A percentile compares a stretch with the other conserved stretches of the same genome.
Evolutionary conservation across 2,888 invertebrate genomes (phyloP).

Genomic region (Crioceris asparagi): DNA sequence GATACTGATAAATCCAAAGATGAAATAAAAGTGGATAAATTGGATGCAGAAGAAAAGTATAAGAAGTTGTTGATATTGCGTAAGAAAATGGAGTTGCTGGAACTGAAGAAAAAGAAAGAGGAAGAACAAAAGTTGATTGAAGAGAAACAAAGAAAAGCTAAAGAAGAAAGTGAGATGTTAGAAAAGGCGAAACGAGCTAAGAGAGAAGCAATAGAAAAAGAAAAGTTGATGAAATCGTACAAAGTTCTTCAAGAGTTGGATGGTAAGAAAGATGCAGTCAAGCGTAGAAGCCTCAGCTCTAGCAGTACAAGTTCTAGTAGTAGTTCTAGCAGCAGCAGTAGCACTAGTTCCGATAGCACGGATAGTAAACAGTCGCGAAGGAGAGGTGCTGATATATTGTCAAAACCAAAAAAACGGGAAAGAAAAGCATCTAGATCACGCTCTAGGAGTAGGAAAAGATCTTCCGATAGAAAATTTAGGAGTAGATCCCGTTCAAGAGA

Average conservation of each 20-base stretch:
- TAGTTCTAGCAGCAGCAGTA: constrained; percentile 17
- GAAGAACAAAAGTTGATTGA: constrained; percentile 34
- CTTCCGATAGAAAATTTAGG: too few relatives aligned
- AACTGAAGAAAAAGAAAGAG: constrained; percentile 45
- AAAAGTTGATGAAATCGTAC: constrained; percentile 36
- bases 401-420: too few relatives aligned
- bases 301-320: constrained; percentile 27
- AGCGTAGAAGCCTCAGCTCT: constrained; percentile 19
- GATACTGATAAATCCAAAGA: constrained; percentile 15
- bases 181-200: constrained; percentile 37
- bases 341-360: too few relatives aligned
- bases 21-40: constrained; percentile 23
- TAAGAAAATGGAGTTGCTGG: constrained; percentile 50
- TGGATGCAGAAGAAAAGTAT: constrained; percentile 31
- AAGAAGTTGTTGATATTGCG: constrained; percentile 42
- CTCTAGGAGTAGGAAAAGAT: too few relatives aligned
- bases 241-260: constrained; percentile 35
- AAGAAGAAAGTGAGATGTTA: constrained; percentile 39
- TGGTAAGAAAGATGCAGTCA: constrained; percentile 23
- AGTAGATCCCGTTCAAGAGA: too few relatives aligned
- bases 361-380: too few relatives aligned
- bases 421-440: too few relatives aligned
- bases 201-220: constrained; percentile 36
- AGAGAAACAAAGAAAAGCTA: constrained; percentile 37
- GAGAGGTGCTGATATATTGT: too few relatives aligned